Base-by-base conservation (phyloP, 2,113 vertebrate genomes). In the Atlantisia rogersi region DNA sequence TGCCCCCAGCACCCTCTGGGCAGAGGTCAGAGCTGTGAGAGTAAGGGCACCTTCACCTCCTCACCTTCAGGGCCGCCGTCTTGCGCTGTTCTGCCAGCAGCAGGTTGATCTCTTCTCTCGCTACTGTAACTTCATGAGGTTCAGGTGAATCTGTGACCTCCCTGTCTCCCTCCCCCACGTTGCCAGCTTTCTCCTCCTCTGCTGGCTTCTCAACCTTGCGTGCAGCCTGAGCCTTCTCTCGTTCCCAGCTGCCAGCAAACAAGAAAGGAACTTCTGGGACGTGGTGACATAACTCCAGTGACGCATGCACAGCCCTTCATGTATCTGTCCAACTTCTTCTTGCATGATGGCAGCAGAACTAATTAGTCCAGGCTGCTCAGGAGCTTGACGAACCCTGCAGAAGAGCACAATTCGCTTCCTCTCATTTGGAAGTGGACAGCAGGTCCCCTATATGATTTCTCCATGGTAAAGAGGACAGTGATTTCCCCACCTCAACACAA, bases 211-310 rank as follows among this genome's bases (percentile, higher is more conserved):
- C 87, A 28, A 63, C 50, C 56, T 35, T 90, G 39, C 28, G 8
- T 2, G 19, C 9, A 52, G 35, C 78, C 16, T 82, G 84, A 46
- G 88, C 86, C 85, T 96, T 98, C 80, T 98, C 96, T 42, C 9
- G 24, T 82, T 98, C 97, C 98, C 98, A 98, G 92, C 98, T 98
- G 77, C 24, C 63, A 88, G 55, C 24, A 79, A 44, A 12, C 78
- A 48, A 58, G 3, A 46, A 77, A 65, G 14, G 39, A 76, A 37
- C 17, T 53, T 44, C 46, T 63, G n/a, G 76, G 69, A 60, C 48
- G 10, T 3, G 19, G 59, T 76, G 71, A 76, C 73, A 70, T 22
- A 40, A 48, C 37, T 91, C 37, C 55, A 48, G 17, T 3, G 21
- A 48, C 31, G 28, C 63, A 53, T 4, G 18, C 35, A 15, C 15